Percentiles rank a stretch among this genome's conserved stretches.
Evolutionary conservation across 1,140 invertebrate genomes (phyloP).

Genomic region (Panagrolaimus sp.): DNA sequence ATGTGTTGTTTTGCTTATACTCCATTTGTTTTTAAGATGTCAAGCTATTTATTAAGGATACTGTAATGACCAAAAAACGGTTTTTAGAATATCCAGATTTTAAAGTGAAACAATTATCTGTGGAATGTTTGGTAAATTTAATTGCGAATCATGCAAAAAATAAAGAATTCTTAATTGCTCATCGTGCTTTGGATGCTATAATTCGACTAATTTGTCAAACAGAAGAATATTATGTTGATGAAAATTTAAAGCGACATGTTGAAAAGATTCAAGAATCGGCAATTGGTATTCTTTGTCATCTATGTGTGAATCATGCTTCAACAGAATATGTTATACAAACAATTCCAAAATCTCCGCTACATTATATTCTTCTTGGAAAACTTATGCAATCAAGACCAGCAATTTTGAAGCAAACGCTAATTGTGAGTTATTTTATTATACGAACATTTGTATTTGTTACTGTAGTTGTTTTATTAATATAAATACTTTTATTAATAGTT

Average conservation of each 20-base stretch:
- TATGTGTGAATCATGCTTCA: background rate
- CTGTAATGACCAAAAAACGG: too few species aligned
- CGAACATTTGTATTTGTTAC: too few species aligned
- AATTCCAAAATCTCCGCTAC: background rate
- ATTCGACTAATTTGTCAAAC: background rate
- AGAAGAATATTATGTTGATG: background rate
- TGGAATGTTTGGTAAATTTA: background rate
- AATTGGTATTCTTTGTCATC: background rate
- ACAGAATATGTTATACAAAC: background rate
- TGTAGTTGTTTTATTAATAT: too few species aligned
- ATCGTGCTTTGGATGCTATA: background rate
- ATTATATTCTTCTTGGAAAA: background rate
- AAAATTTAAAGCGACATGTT: background rate
- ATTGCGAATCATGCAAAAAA: background rate
- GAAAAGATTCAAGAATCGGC: conserved; percentile 10
- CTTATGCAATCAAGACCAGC: background rate
- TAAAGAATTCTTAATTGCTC: background rate
- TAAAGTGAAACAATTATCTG: background rate
- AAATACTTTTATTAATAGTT: too few species aligned
- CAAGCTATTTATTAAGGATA: too few species aligned
- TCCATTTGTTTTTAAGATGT: too few species aligned
- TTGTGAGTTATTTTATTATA: background rate
- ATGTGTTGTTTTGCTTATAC: too few species aligned
- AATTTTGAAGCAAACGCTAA: conserved; percentile 3
- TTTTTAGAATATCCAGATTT: background rate